Evolutionary conservation across 2,797 vertebrate genomes (phyloP).

Genomic region (Enteromius treurensis): DNA sequence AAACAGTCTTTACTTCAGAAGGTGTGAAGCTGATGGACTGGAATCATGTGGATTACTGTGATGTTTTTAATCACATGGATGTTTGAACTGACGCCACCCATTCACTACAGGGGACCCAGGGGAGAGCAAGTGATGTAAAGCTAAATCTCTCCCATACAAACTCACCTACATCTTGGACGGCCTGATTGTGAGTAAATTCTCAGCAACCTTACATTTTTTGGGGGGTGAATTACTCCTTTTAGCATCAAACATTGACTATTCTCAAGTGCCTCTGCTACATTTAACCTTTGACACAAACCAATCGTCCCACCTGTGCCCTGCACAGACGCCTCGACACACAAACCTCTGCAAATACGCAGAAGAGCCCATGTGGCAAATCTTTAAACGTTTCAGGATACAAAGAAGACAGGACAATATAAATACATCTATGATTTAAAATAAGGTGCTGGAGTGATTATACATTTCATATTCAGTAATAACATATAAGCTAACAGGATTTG

Average conservation of each 20-base stretch:
- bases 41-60: not conserved
- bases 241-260: not conserved
- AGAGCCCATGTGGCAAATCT: conserved; percentile 56
- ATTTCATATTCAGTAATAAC: conserved; percentile 72
- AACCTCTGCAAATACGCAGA: conserved; percentile 20
- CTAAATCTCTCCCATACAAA: not conserved
- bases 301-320: conserved; percentile 56
- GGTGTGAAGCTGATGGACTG: not conserved
- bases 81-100: not conserved
- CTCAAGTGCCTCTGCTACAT: conserved; percentile 35
- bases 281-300: conserved; percentile 25
- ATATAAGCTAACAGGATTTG: conserved; percentile 77
- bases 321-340: conserved; percentile 50
- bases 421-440: conserved; percentile 76
- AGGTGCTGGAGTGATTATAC: conserved; percentile 79
- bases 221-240: not conserved
- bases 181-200: not conserved
- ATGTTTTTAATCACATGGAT: not conserved
- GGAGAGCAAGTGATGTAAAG: not conserved
- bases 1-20: not conserved
- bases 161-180: not conserved
- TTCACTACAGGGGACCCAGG: not conserved
- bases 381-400: conserved; percentile 62
- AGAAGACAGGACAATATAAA: conserved; percentile 67
- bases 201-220: not conserved